These are phyloP conservation scores for Sesamia inferens DNA, from an alignment of 2,888 invertebrate species.

Conservation along the genomic window DNA sequence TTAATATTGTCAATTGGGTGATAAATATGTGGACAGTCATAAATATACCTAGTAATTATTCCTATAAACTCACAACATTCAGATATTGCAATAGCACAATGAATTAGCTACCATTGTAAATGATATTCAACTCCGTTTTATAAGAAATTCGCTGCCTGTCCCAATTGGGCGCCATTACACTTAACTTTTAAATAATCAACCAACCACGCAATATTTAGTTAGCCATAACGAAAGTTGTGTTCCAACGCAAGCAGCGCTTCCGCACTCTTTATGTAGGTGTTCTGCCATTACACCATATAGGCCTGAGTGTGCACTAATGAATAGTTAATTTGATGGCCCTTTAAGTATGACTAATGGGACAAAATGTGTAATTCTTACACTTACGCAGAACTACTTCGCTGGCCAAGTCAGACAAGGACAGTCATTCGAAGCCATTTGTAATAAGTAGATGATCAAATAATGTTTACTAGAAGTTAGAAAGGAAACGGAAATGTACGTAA, in stretches of 20 bases:
- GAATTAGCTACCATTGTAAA: neutral
- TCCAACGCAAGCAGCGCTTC: slow-evolving; percentile 1
- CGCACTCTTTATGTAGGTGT: slow-evolving; percentile 25
- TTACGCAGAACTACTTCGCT: slow-evolving; percentile 31
- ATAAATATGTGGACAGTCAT: neutral
- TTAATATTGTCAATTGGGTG: neutral
- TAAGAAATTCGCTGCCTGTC: slow-evolving; percentile 2
- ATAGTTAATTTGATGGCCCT: slow-evolving; percentile 40
- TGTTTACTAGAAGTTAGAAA: slow-evolving; percentile 7
- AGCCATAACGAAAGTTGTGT: slow-evolving; percentile 18
- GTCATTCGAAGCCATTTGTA: slow-evolving; percentile 22
- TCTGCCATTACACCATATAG: slow-evolving; percentile 28
- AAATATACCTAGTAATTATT: neutral
- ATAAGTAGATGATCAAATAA: slow-evolving; percentile 22
- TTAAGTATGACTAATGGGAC: slow-evolving; percentile 41
- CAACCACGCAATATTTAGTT: neutral
- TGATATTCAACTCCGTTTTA: neutral
- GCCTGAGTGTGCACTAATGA: slow-evolving; percentile 30
- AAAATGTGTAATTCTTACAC: slow-evolving; percentile 5
- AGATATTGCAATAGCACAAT: neutral
- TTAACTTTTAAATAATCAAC: neutral
- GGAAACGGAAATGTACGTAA: slow-evolving; percentile 24
- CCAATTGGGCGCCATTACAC: slow-evolving; percentile 44
- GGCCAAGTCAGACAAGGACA: neutral
- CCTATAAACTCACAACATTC: neutral